phyloP scores from a whole-genome alignment of 2,113 vertebrate species.

The Monopterus albus region DNA sequence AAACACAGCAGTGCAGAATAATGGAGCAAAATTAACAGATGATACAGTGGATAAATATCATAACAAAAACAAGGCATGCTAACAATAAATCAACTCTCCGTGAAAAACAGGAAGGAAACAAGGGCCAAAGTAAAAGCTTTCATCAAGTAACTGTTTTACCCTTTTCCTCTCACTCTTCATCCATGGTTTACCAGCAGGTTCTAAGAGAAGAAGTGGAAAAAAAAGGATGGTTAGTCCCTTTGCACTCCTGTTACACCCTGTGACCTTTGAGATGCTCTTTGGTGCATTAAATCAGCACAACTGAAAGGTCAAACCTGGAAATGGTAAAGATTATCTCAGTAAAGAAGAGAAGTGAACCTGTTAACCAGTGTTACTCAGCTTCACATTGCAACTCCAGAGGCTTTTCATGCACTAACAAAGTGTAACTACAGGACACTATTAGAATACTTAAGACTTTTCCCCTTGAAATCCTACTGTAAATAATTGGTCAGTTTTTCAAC shows the following conservation, averaged over 20 bases:
- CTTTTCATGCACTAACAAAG: neutral
- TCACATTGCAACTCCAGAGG: neutral
- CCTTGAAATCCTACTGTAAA: too few relatives aligned
- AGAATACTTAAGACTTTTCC: too few relatives aligned
- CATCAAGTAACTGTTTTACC: conserved; percentile 10
- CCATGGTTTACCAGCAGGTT: conserved; percentile 80
- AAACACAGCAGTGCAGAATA: conserved; percentile 53
- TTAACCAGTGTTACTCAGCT: conserved; percentile 3
- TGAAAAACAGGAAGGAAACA: conserved; percentile 11
- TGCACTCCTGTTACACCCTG: conserved; percentile 3
- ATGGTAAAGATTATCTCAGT: conserved; percentile 43
- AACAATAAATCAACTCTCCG: conserved; percentile 53
- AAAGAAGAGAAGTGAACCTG: conserved; percentile 28
- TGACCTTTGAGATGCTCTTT: conserved; percentile 62
- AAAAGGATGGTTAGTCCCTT: conserved; percentile 23
- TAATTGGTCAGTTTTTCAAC: too few relatives aligned
- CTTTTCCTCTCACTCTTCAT: conserved; percentile 64
- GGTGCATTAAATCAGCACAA: conserved; percentile 16
- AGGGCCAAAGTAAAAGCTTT: conserved; percentile 32
- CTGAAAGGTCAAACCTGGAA: conserved; percentile 57
- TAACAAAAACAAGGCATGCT: conserved; percentile 56
- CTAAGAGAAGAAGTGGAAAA: conserved; percentile 55
- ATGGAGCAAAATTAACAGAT: conserved; percentile 13
- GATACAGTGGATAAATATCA: conserved; percentile 46
- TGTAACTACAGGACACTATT: neutral